Conservation (phyloP, 2,888 invertebrate genomes). For the Creontiades dilutus region DNA sequence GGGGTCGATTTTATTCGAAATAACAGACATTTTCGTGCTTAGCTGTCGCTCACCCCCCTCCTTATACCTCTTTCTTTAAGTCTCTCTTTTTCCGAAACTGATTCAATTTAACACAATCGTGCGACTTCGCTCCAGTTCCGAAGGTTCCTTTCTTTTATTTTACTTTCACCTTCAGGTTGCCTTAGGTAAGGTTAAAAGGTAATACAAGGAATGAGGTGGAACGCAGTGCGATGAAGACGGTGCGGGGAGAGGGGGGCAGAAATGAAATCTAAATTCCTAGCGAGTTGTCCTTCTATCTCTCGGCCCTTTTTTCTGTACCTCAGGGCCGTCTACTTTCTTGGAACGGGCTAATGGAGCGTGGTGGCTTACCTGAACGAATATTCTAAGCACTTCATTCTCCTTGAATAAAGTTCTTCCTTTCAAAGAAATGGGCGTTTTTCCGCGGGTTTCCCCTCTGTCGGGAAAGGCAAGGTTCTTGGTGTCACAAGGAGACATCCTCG, state of each 20-base stretch:
- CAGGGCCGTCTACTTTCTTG: not conserved
- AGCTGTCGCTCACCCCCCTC: slow-evolving; percentile 15
- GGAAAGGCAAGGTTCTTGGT: not conserved
- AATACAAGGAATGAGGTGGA: slow-evolving; percentile 42
- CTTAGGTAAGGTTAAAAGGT: slow-evolving; percentile 45
- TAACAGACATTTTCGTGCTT: slow-evolving; percentile 39
- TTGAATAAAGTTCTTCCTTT: slow-evolving; percentile 29
- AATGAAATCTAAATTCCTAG: slow-evolving; percentile 61
- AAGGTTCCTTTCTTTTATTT: slow-evolving; percentile 24
- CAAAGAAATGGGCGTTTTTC: not conserved
- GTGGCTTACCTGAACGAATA: slow-evolving; percentile 64
- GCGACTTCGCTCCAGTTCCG: not conserved
- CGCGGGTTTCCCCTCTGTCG: not conserved
- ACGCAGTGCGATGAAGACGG: not conserved
- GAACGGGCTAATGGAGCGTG: slow-evolving; percentile 62
- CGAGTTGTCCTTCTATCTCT: slow-evolving; percentile 37
- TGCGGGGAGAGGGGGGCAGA: slow-evolving; percentile 37
- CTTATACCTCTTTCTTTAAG: slow-evolving; percentile 23
- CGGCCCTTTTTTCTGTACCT: not conserved
- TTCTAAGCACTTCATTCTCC: slow-evolving; percentile 56
- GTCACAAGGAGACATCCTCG: not conserved
- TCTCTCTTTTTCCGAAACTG: slow-evolving; percentile 40
- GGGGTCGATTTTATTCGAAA: slow-evolving; percentile 38
- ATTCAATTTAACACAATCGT: slow-evolving; percentile 59
- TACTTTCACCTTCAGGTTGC: not conserved